A percentile compares a stretch with the other conserved stretches of the same genome.
Conservation (phyloP, 2,113 vertebrate species). For the Paramormyrops kingsleyae region DNA sequence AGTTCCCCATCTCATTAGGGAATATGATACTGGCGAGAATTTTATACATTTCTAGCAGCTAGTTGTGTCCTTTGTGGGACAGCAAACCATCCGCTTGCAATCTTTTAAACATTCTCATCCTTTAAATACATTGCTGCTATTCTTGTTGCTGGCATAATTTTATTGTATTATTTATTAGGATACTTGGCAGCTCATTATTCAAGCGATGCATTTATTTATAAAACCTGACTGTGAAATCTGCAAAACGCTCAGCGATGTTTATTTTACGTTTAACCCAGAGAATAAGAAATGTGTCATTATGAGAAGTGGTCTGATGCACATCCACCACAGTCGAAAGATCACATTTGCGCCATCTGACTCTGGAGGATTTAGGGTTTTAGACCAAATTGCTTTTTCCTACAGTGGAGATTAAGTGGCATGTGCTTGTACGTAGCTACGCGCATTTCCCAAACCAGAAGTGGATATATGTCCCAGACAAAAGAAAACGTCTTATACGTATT, state of each 20-base stretch:
- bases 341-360: conserved; percentile 73
- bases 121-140: background rate
- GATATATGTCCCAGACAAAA: conserved; percentile 49
- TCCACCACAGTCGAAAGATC: conserved; percentile 60
- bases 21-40: background rate
- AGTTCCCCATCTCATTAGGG: background rate
- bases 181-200: background rate
- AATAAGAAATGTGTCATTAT: conserved; percentile 51
- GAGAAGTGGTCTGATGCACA: conserved; percentile 55
- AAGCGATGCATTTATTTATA: background rate
- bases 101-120: background rate
- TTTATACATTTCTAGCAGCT: background rate
- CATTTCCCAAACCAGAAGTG: conserved; percentile 9
- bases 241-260: background rate
- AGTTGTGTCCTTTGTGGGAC: background rate
- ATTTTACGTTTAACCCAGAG: conserved; percentile 47
- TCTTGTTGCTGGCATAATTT: background rate
- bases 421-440: conserved; percentile 35
- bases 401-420: conserved; percentile 67
- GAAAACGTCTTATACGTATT: conserved; percentile 37
- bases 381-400: conserved; percentile 71
- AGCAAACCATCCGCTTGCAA: background rate
- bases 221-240: background rate
- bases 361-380: conserved; percentile 72
- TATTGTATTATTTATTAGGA: background rate